Percentiles rank a stretch among this genome's conserved stretches.
phyloP scores from a whole-genome alignment of 2,113 vertebrate species.

The Leucoraja erinaceus region DNA sequence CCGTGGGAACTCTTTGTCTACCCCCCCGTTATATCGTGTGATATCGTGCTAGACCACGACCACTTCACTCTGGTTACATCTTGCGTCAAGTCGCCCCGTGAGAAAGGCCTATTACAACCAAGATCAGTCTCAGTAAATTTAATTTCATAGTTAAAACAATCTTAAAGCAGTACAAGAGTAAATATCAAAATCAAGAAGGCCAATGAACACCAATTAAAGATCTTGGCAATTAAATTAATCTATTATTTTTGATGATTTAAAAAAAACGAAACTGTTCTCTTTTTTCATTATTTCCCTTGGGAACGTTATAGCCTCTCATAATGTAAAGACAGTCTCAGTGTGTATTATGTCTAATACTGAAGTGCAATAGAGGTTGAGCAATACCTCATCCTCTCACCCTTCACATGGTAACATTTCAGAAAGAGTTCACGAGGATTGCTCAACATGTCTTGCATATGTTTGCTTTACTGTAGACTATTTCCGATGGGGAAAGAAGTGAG shows the following conservation, averaged over 20 bases:
- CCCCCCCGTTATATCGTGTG: no score
- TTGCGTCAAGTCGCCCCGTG: no score
- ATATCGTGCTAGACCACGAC: no score
- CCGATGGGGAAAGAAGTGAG: neutral
- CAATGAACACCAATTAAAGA: neutral
- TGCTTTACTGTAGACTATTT: neutral
- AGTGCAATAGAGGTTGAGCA: neutral
- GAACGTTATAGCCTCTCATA: neutral
- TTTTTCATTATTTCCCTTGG: neutral
- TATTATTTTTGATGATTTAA: no score
- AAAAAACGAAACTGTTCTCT: no score
- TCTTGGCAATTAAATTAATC: no score
- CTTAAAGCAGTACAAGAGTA: neutral
- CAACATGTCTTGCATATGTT: neutral
- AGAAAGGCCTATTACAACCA: no score
- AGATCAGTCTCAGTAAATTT: no score
- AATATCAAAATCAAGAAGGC: neutral
- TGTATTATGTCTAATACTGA: neutral
- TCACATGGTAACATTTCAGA: neutral
- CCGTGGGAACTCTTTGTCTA: no score
- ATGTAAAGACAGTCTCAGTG: neutral
- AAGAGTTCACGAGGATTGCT: neutral
- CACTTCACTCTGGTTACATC: no score
- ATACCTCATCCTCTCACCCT: no score
- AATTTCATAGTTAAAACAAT: no score